A percentile compares a stretch with the other conserved stretches of the same genome.
phyloP scores from a whole-genome alignment of 1,140 invertebrate genomes.

The Apolygus lucorum region DNA sequence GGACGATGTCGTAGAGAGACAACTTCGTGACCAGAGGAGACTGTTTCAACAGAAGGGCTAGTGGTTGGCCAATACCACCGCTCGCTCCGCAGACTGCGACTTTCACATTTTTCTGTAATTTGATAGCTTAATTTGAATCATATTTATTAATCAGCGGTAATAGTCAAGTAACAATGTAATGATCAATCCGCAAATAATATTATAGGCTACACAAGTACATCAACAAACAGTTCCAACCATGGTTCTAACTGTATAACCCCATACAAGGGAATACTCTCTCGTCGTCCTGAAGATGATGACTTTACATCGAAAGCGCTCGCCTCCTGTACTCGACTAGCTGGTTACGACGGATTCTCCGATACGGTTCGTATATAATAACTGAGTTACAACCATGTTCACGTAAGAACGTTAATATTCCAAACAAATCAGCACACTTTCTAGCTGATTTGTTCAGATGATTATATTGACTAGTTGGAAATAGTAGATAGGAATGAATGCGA shows the following conservation, averaged over 20 bases:
- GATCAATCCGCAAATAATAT: not conserved
- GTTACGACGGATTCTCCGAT: too few relatives aligned
- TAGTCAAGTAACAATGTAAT: not conserved
- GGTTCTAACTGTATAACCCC: not conserved
- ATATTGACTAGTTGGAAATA: too few relatives aligned
- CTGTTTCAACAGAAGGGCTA: constrained; percentile 91
- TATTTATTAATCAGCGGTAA: not conserved
- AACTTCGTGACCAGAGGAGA: constrained; percentile 76
- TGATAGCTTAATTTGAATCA: not conserved
- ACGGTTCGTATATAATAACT: not conserved
- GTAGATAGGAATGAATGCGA: too few relatives aligned
- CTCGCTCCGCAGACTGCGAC: constrained; percentile 93
- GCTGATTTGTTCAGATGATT: too few relatives aligned
- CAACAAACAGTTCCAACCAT: not conserved
- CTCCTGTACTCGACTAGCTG: too few relatives aligned
- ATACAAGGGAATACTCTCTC: not conserved
- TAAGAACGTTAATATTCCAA: too few relatives aligned
- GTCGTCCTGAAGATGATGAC: too few relatives aligned
- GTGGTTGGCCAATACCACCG: constrained; percentile 96
- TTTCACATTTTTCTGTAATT: constrained; percentile 46
- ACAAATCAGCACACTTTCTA: too few relatives aligned
- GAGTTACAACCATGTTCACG: too few relatives aligned
- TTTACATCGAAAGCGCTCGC: too few relatives aligned
- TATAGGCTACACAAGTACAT: not conserved
- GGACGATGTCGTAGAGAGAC: constrained; percentile 89